Percentiles rank a stretch among this genome's conserved stretches.
Conservation (phyloP, 64 coral and sea anemone species). For the Actinia tenebrosa region DNA sequence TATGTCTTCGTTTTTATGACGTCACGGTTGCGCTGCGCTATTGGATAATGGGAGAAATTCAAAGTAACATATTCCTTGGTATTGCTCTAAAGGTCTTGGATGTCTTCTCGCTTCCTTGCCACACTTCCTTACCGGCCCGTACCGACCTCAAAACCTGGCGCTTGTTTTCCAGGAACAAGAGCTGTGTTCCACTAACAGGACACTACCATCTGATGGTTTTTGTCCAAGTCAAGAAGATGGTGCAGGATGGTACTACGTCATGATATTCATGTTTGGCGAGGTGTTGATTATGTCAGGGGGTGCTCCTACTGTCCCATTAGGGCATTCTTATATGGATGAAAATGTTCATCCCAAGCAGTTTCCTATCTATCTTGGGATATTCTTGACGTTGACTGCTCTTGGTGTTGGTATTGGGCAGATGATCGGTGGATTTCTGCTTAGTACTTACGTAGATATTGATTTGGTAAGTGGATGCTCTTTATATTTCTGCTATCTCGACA, state of each 20-base stretch:
- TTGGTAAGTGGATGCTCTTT: background rate
- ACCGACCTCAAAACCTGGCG: slow-evolving; percentile 25
- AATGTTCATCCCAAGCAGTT: slow-evolving; percentile 28
- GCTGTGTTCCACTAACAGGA: slow-evolving; percentile 15
- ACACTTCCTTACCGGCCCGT: slow-evolving; percentile 10
- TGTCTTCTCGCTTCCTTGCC: slow-evolving; percentile 18
- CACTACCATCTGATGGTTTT: background rate
- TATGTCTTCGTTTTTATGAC: too few species aligned
- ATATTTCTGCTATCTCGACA: too few species aligned
- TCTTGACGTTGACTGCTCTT: slow-evolving; percentile 32
- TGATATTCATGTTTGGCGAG: slow-evolving; percentile 15
- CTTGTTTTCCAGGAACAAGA: slow-evolving; percentile 27
- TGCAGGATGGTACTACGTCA: slow-evolving; percentile 17
- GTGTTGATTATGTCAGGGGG: slow-evolving; percentile 23
- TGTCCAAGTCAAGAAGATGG: slow-evolving; percentile 14
- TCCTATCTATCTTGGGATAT: slow-evolving; percentile 35
- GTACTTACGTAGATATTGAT: slow-evolving; percentile 31
- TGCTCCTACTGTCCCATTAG: slow-evolving; percentile 29
- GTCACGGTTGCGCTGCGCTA: too few species aligned
- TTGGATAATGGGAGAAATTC: too few species aligned
- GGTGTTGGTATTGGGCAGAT: slow-evolving; percentile 33
- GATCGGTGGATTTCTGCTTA: slow-evolving; percentile 8
- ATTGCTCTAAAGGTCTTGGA: slow-evolving; percentile 4
- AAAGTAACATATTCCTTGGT: too few species aligned
- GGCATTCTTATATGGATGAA: slow-evolving; percentile 28